phyloP scores from a whole-genome alignment of 2,888 invertebrate genomes.

The Phymatocera aterrima region DNA sequence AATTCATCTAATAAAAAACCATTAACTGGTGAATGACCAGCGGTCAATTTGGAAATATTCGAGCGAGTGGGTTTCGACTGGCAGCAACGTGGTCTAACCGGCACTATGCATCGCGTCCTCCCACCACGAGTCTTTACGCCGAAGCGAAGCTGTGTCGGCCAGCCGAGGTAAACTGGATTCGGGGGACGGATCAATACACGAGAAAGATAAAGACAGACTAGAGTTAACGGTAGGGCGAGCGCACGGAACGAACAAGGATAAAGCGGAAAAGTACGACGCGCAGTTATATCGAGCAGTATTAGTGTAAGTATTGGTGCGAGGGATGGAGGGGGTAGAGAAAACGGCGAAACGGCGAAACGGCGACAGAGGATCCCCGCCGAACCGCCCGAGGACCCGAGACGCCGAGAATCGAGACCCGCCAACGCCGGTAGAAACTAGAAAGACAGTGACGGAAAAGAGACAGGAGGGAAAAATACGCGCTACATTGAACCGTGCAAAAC shows the following conservation, averaged over 20 bases:
- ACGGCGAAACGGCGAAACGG: not conserved
- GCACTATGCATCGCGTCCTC: constrained; percentile 19
- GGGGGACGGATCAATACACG: constrained; percentile 44
- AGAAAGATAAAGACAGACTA: constrained; percentile 30
- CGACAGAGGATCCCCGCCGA: not conserved
- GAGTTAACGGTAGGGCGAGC: not conserved
- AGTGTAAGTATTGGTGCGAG: too few relatives aligned
- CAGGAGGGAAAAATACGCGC: not conserved
- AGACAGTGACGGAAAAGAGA: not conserved
- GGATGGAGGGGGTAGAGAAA: constrained; percentile 1
- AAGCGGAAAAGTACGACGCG: not conserved
- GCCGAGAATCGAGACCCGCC: not conserved
- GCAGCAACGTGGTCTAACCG: constrained; percentile 45
- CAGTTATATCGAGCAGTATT: not conserved
- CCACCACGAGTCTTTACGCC: not conserved
- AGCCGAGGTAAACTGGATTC: constrained; percentile 43
- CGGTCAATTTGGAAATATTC: constrained; percentile 37
- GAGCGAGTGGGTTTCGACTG: constrained; percentile 30
- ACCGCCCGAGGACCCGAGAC: too few relatives aligned
- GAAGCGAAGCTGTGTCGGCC: constrained; percentile 8
- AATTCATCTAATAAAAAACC: constrained; percentile 33
- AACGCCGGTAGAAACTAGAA: too few relatives aligned
- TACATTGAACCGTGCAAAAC: not conserved
- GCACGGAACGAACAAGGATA: constrained; percentile 21
- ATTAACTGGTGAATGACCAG: constrained; percentile 23